phyloP scores from a whole-genome alignment of 2,113 vertebrate species.

The Phasianus colchicus region DNA sequence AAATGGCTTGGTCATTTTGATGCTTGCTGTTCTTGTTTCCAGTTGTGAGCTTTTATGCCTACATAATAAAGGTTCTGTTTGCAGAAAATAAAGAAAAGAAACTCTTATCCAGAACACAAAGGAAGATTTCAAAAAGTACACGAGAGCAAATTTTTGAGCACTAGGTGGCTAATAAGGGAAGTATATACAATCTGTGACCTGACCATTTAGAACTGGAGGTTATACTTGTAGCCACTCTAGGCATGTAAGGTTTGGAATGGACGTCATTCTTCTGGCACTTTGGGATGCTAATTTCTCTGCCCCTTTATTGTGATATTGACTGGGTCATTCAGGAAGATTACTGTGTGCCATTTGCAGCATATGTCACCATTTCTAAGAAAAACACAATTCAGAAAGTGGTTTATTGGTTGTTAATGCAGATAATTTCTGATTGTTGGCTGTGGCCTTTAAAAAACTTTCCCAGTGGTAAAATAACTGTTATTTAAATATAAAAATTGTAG shows the following conservation, averaged over 20 bases:
- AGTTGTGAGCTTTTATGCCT: background rate
- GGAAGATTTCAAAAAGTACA: background rate
- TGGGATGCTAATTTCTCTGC: background rate
- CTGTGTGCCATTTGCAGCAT: background rate
- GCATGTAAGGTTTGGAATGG: background rate
- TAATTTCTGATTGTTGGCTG: background rate
- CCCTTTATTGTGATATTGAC: background rate
- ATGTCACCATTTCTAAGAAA: background rate
- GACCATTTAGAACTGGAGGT: background rate
- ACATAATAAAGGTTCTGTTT: rapidly evolving
- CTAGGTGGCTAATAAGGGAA: background rate
- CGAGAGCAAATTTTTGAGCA: background rate
- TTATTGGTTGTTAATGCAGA: background rate
- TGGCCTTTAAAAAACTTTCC: background rate
- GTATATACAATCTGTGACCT: background rate
- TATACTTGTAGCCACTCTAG: background rate
- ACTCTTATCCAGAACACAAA: background rate
- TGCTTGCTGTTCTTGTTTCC: background rate
- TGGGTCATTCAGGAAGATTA: background rate
- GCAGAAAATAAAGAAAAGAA: background rate
- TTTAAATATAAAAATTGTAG: constrained; percentile 6
- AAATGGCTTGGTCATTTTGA: background rate
- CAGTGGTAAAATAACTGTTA: background rate
- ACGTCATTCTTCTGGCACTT: background rate
- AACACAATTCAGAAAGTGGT: background rate